Conservation (phyloP, 2,113 vertebrate genomes). For the Cyanoramphus novaezelandiae region DNA sequence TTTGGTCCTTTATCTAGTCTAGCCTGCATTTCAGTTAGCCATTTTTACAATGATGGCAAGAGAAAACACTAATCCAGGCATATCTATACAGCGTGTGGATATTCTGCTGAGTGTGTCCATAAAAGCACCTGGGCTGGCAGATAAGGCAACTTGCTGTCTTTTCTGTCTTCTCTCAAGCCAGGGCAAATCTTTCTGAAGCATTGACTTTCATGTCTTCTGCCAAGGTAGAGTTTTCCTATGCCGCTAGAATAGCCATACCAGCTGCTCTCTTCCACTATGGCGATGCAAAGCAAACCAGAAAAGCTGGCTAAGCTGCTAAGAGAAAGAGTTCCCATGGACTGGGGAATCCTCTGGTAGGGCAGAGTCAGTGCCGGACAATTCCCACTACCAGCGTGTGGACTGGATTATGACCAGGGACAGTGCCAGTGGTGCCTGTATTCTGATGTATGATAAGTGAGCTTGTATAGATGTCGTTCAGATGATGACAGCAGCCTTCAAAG, state of each 20-base stretch:
- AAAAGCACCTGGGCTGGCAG: not conserved
- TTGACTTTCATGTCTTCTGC: not conserved
- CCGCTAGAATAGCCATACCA: not conserved
- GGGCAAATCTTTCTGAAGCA: not conserved
- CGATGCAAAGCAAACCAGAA: conserved; percentile 26
- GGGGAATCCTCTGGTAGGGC: not conserved
- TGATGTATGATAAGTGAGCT: not conserved
- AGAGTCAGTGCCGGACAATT: not conserved
- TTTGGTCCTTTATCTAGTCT: not conserved
- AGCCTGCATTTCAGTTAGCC: not conserved
- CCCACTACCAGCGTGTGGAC: not conserved
- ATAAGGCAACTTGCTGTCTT: not conserved
- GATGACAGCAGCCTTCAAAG: not conserved
- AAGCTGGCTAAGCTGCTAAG: not conserved
- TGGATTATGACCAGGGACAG: not conserved
- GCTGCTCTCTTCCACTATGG: not conserved
- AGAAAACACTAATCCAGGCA: not conserved
- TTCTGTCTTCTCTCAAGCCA: not conserved
- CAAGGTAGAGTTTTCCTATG: not conserved
- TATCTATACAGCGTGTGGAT: not conserved
- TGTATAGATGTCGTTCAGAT: not conserved
- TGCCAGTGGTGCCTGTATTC: not conserved
- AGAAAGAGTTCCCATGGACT: not conserved
- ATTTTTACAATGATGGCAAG: not conserved
- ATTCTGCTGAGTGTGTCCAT: not conserved